A percentile compares a stretch with the other conserved stretches of the same genome.
Conservation (phyloP, 2,113 vertebrate species). For the Cervus canadensis region DNA sequence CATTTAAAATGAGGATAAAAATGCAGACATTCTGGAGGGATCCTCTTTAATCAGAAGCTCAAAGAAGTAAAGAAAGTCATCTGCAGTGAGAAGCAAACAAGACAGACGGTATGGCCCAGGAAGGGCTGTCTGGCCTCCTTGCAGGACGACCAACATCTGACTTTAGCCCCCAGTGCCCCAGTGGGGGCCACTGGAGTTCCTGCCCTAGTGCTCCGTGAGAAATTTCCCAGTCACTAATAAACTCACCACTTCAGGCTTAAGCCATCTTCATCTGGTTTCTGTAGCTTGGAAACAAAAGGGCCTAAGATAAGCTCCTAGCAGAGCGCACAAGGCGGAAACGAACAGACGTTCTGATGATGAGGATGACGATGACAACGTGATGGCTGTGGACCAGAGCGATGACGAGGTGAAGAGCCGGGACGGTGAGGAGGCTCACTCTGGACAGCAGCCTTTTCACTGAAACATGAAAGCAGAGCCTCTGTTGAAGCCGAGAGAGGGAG, state of each 20-base stretch:
- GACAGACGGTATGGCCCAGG: neutral
- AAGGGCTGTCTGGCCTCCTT: neutral
- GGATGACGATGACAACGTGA: neutral
- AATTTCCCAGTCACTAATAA: neutral
- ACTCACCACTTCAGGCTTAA: neutral
- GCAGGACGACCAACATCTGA: neutral
- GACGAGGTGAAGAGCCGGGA: neutral
- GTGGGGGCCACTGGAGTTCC: neutral
- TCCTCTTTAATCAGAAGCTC: neutral
- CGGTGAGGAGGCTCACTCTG: neutral
- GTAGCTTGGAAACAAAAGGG: neutral
- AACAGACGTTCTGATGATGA: neutral
- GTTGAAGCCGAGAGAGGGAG: neutral
- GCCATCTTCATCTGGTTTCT: neutral
- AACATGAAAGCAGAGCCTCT: neutral
- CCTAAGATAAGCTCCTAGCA: neutral
- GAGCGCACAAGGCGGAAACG: neutral
- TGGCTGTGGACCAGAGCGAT: neutral
- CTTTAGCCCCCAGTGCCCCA: neutral
- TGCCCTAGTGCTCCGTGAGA: neutral
- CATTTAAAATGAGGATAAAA: slow-evolving; percentile 21
- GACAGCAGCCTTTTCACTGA: neutral
- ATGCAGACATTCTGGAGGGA: neutral
- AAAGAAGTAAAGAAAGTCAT: neutral
- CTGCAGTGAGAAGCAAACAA: neutral